phyloP scores from a whole-genome alignment of 1,140 invertebrate species.

The Meteorus sp. region DNA sequence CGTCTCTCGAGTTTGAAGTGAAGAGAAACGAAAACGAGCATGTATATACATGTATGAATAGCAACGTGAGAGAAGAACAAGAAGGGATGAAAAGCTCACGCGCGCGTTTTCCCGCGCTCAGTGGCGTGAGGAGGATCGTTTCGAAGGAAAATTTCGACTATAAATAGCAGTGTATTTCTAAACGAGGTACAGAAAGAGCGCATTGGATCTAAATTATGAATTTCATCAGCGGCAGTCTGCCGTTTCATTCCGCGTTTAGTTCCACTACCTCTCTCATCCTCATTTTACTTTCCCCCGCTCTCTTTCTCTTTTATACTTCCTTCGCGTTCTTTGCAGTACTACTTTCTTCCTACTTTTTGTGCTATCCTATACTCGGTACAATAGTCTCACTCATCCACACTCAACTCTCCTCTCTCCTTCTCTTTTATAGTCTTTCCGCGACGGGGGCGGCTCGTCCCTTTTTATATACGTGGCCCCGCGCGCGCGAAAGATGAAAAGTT shows the following conservation, averaged over 20 bases:
- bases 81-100: neutral
- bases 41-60: neutral
- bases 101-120: slow-evolving; percentile 17
- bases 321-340: slow-evolving; percentile 18
- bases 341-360: slow-evolving; percentile 2
- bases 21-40: no score
- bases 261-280: slow-evolving; percentile 34
- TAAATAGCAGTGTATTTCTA: slow-evolving; percentile 61
- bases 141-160: slow-evolving; percentile 58
- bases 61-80: neutral
- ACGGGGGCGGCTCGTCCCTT: slow-evolving; percentile 5
- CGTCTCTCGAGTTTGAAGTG: no score
- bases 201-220: slow-evolving; percentile 62
- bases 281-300: slow-evolving; percentile 16
- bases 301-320: slow-evolving; percentile 11
- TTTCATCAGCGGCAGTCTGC: slow-evolving; percentile 60
- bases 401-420: neutral
- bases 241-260: slow-evolving; percentile 59
- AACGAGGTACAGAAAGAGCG: slow-evolving; percentile 59
- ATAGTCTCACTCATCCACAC: neutral
- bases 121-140: slow-evolving; percentile 35
- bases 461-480: slow-evolving; percentile 25
- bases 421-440: neutral
- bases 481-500: slow-evolving; percentile 57
- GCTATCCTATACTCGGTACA: neutral